Evolutionary conservation across 2,888 invertebrate species (phyloP).

Genomic region (Volucella inflata): DNA sequence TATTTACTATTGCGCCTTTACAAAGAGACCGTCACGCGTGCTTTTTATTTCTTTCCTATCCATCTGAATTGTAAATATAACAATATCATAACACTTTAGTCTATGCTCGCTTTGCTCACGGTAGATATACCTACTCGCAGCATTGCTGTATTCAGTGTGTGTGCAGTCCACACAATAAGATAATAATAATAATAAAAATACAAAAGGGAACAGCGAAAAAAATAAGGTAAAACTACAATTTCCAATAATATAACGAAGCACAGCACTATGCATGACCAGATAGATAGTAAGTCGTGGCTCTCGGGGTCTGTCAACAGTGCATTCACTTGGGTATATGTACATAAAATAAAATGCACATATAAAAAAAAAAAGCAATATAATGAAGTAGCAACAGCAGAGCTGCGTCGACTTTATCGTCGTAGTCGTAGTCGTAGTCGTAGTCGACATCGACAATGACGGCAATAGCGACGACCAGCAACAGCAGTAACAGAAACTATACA

Average conservation of each 20-base stretch:
- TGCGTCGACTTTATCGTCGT: not conserved
- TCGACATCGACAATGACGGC: too few relatives aligned
- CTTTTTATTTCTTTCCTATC: conserved; percentile 39
- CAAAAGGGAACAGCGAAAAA: conserved; percentile 32
- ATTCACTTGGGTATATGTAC: conserved; percentile 69
- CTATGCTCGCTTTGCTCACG: too few relatives aligned
- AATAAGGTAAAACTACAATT: conserved; percentile 49
- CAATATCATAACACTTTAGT: conserved; percentile 38
- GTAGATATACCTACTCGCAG: not conserved
- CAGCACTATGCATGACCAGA: conserved; percentile 55
- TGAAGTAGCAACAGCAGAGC: conserved; percentile 45
- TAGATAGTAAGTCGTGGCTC: conserved; percentile 43
- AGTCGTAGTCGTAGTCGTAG: too few relatives aligned
- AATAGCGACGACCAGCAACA: not conserved
- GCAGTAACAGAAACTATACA: not conserved
- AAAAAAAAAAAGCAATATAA: conserved; percentile 63
- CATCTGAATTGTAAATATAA: conserved; percentile 61
- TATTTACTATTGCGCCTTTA: conserved; percentile 61
- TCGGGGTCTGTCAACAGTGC: conserved; percentile 59
- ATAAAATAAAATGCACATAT: conserved; percentile 61
- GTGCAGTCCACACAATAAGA: conserved; percentile 46
- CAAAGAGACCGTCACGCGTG: conserved; percentile 63
- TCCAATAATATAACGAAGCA: conserved; percentile 39
- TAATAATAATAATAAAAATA: conserved; percentile 44
- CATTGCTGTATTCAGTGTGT: conserved; percentile 37